These are phyloP conservation scores for Rhagoletis pomonella DNA, from an alignment of 1,140 invertebrate species.

Conservation along the genomic window DNA sequence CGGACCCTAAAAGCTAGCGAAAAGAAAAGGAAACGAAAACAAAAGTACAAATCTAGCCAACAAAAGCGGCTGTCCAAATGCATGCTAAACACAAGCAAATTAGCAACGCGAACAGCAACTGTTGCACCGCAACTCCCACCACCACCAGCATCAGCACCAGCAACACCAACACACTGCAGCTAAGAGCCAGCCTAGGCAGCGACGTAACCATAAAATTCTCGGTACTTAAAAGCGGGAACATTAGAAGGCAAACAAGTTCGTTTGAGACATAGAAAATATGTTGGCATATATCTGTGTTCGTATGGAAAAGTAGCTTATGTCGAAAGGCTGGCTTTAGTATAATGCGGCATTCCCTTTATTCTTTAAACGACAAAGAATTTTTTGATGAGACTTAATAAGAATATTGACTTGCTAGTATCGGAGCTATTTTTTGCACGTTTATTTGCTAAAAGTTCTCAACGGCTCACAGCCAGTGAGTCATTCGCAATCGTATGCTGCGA, in stretches of 20 bases:
- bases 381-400: too few species aligned
- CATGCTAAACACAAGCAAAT: conserved; percentile 37
- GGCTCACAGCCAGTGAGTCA: too few species aligned
- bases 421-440: too few species aligned
- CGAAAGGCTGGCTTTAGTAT: too few species aligned
- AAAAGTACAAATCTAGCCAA: conserved; percentile 29
- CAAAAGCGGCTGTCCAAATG: conserved; percentile 13
- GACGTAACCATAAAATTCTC: neutral
- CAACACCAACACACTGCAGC: neutral
- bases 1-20: neutral
- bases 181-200: neutral
- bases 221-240: neutral
- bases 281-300: too few species aligned
- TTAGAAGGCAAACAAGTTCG: conserved; percentile 30
- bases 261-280: neutral
- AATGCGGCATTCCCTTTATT: too few species aligned
- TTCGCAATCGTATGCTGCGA: too few species aligned
- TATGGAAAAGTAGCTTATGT: too few species aligned
- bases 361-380: too few species aligned
- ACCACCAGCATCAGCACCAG: neutral
- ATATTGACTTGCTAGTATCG: too few species aligned
- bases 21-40: conserved; percentile 17
- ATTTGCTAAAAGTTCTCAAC: too few species aligned
- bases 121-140: conserved; percentile 4
- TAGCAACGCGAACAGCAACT: conserved; percentile 13